These are phyloP conservation scores for Caenorhabditis remanei DNA, from an alignment of 1,140 invertebrate genomes.

Conservation along the genomic window DNA sequence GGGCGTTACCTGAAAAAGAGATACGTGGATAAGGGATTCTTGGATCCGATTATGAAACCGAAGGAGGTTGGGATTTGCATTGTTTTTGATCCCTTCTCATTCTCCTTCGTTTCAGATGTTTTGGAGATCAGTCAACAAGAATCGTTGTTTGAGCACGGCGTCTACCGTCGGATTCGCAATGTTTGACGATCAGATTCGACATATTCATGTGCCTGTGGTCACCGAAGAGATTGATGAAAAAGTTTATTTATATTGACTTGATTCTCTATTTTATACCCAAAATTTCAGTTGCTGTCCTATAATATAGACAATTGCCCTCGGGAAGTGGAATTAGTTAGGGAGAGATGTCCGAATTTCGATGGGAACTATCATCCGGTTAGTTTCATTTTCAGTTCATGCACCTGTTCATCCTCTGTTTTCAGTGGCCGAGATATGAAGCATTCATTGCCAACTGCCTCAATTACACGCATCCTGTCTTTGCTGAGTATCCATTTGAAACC, in stretches of 20 bases:
- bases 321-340: constrained; percentile 3
- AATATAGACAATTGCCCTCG: neutral
- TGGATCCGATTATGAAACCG: neutral
- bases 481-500: neutral
- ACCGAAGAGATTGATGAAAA: neutral
- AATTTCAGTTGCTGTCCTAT: constrained; percentile 13
- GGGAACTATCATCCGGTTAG: constrained; percentile 17
- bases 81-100: too few relatives aligned
- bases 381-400: neutral
- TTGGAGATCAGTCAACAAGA: constrained; percentile 46
- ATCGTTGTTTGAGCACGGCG: constrained; percentile 16
- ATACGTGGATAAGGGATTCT: neutral
- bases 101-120: neutral
- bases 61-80: neutral
- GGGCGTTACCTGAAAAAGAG: neutral
- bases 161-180: neutral
- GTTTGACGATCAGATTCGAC: neutral
- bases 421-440: constrained; percentile 15
- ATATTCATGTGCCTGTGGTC: constrained; percentile 1
- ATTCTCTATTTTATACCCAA: neutral
- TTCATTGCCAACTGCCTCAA: constrained; percentile 21
- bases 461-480: constrained; percentile 6
- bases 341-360: constrained; percentile 5
- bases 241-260: neutral
- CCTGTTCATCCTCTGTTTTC: neutral